A percentile compares a stretch with the other conserved stretches of the same genome.
phyloP scores from a whole-genome alignment of 2,113 vertebrate species.

The Struthio camelus region DNA sequence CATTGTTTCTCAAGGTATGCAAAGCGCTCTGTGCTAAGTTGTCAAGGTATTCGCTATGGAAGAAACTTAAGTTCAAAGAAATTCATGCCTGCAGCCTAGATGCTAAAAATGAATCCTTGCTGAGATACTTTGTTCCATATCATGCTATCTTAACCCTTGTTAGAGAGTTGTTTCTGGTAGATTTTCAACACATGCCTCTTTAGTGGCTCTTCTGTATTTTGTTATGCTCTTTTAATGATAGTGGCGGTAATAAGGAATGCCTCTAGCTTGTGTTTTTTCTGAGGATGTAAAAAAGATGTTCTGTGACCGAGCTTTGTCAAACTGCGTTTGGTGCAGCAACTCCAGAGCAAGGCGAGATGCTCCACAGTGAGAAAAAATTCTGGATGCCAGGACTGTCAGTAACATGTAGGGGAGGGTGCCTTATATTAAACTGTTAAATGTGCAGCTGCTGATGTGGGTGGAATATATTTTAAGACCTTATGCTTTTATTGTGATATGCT shows the following conservation, averaged over 20 bases:
- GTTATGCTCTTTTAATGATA: neutral
- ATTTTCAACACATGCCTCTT: fast-evolving
- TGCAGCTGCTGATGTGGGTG: neutral
- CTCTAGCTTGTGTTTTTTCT: neutral
- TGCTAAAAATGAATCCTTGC: neutral
- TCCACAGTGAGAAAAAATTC: neutral
- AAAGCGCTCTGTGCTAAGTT: neutral
- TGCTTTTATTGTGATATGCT: neutral
- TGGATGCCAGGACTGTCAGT: neutral
- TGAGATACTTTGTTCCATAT: neutral
- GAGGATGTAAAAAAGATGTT: neutral
- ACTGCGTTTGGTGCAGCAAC: neutral
- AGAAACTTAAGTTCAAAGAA: neutral
- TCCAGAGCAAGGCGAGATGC: neutral
- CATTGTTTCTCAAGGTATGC: neutral
- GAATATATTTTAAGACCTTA: neutral
- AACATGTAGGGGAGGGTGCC: neutral
- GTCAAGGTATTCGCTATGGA: neutral
- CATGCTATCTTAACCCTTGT: neutral
- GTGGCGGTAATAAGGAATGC: neutral
- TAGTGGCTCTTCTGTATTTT: neutral
- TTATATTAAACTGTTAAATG: neutral
- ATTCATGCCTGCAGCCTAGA: neutral
- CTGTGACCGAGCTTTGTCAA: neutral
- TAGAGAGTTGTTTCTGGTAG: neutral